Evolutionary conservation across 2,113 vertebrate species (phyloP).

Genomic region (Bagarius yarrelli): DNA sequence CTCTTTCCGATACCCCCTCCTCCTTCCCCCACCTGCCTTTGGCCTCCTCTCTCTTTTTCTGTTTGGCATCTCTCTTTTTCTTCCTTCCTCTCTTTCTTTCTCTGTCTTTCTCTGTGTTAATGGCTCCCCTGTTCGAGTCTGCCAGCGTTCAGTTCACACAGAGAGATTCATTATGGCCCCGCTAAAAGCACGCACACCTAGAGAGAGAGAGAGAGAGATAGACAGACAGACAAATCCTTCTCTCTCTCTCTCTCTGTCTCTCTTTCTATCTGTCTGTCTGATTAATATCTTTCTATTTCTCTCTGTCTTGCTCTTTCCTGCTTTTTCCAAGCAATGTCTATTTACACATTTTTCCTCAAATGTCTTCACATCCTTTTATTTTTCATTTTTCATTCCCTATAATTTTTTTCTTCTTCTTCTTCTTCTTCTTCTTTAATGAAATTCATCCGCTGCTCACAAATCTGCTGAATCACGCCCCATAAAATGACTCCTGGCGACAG

Average conservation of each 20-base stretch:
- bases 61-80: neutral
- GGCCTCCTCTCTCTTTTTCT: constrained; percentile 16
- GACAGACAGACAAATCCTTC: neutral
- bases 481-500: constrained; percentile 27
- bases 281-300: neutral
- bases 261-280: neutral
- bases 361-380: neutral
- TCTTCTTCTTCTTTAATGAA: neutral
- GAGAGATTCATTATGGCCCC: constrained; percentile 79
- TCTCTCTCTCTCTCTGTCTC: neutral
- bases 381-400: neutral
- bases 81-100: constrained; percentile 73
- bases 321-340: neutral
- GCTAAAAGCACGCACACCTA: constrained; percentile 67
- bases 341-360: neutral
- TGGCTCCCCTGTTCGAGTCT: constrained; percentile 81
- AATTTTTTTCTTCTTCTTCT: neutral
- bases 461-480: constrained; percentile 1
- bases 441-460: neutral
- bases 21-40: constrained; percentile 70
- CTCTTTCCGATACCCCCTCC: constrained; percentile 53
- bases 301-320: neutral
- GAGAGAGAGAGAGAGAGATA: neutral
- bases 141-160: constrained; percentile 78
- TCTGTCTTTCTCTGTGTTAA: constrained; percentile 68